Percentiles rank a stretch among this genome's conserved stretches.
These are phyloP conservation scores for Catagonus wagneri DNA, from an alignment of 2,113 vertebrate genomes.

Conservation along the genomic window DNA sequence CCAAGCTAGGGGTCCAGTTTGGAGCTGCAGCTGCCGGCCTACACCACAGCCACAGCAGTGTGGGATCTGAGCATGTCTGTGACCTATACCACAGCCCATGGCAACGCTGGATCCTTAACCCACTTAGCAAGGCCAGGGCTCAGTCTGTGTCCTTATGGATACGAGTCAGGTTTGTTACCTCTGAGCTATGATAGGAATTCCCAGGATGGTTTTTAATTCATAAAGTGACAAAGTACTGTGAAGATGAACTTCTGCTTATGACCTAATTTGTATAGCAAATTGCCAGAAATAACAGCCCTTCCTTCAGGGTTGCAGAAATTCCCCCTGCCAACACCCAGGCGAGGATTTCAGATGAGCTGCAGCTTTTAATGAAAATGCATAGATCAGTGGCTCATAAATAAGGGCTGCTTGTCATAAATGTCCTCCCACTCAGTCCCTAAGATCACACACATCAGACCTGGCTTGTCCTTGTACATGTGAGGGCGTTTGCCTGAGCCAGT, in stretches of 20 bases:
- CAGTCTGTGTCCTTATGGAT: too few relatives aligned
- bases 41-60: too few relatives aligned
- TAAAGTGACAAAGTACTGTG: not conserved
- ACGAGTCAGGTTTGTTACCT: too few relatives aligned
- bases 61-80: too few relatives aligned
- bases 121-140: too few relatives aligned
- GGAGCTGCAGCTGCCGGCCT: too few relatives aligned
- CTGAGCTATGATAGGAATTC: too few relatives aligned
- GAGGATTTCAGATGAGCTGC: not conserved
- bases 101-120: too few relatives aligned
- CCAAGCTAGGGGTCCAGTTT: too few relatives aligned
- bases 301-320: not conserved
- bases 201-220: slow-evolving; percentile 45
- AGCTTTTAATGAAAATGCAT: not conserved
- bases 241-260: not conserved
- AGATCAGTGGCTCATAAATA: not conserved
- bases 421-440: not conserved
- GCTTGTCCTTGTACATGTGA: not conserved
- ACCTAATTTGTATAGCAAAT: not conserved
- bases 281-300: not conserved
- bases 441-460: not conserved
- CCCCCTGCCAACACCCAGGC: not conserved
- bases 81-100: too few relatives aligned
- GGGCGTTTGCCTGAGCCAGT: not conserved
- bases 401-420: not conserved